phyloP scores from a whole-genome alignment of 2,888 invertebrate species.

The Acrobasis repandana region DNA sequence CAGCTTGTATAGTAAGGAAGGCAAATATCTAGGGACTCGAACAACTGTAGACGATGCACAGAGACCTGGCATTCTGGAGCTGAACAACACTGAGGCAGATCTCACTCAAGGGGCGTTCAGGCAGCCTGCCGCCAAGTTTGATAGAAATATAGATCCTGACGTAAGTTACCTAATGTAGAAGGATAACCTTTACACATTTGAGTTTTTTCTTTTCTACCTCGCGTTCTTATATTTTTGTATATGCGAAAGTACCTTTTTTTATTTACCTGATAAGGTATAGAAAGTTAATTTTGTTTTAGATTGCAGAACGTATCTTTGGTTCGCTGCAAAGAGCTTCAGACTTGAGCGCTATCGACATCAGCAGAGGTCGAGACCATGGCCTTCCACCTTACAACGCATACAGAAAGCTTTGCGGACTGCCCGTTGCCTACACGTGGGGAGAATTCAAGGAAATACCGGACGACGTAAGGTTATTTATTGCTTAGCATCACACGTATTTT shows the following conservation, averaged over 20 bases:
- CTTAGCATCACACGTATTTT: no score
- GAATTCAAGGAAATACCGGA: no score
- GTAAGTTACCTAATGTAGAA: slow-evolving; percentile 44
- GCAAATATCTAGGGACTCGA: slow-evolving; percentile 39
- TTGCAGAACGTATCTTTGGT: slow-evolving; percentile 41
- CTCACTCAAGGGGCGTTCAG: slow-evolving; percentile 48
- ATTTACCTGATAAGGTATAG: no score
- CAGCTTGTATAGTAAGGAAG: slow-evolving; percentile 44
- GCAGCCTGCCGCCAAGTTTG: slow-evolving; percentile 46
- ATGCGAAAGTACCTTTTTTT: no score
- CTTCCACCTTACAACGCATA: slow-evolving; percentile 94
- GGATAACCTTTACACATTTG: slow-evolving; percentile 33
- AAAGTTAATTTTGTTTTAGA: slow-evolving; percentile 28
- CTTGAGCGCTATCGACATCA: slow-evolving; percentile 47
- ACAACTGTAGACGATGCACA: slow-evolving; percentile 41
- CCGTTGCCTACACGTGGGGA: slow-evolving; percentile 83
- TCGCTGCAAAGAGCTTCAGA: slow-evolving; percentile 37
- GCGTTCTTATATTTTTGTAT: no score
- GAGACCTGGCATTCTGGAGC: slow-evolving; percentile 44
- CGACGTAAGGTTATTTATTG: no score
- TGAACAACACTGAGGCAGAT: slow-evolving; percentile 50
- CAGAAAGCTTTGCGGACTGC: slow-evolving; percentile 90
- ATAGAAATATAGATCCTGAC: slow-evolving; percentile 48
- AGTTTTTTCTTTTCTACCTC: no score
- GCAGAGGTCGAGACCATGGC: slow-evolving; percentile 88